These are phyloP conservation scores for Vireo griseus DNA, from an alignment of 2,797 vertebrate genomes.

Conservation along the genomic window DNA sequence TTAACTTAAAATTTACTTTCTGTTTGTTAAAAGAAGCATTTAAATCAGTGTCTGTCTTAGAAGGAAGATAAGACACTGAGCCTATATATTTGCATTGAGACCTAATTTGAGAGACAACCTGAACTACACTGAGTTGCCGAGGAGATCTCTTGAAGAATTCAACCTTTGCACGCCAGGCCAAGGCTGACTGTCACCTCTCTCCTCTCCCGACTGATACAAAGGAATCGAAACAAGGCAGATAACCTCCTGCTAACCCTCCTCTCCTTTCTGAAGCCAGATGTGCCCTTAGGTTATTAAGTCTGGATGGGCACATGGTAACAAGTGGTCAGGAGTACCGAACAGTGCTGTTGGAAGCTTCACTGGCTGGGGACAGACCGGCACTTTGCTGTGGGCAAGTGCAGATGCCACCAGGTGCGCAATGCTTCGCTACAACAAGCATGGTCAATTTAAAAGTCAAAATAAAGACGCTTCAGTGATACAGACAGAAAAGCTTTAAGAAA, in stretches of 20 bases:
- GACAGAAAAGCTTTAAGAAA: neutral
- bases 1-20: neutral
- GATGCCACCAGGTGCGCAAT: rapidly evolving
- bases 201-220: neutral
- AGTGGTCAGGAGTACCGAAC: neutral
- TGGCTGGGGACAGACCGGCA: neutral
- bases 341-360: neutral
- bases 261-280: neutral
- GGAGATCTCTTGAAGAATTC: neutral
- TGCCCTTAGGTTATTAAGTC: rapidly evolving
- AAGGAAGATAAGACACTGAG: neutral
- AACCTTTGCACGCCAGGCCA: neutral
- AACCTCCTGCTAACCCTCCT: neutral
- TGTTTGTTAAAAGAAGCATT: neutral
- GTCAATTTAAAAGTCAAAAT: neutral
- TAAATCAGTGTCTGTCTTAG: neutral
- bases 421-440: neutral
- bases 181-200: neutral
- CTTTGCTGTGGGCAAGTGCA: rapidly evolving
- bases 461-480: neutral
- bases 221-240: neutral
- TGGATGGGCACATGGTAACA: rapidly evolving
- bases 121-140: neutral
- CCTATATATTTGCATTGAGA: neutral
- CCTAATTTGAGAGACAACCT: neutral